phyloP scores from a whole-genome alignment of 2,797 vertebrate species.

The Fratercula arctica region DNA sequence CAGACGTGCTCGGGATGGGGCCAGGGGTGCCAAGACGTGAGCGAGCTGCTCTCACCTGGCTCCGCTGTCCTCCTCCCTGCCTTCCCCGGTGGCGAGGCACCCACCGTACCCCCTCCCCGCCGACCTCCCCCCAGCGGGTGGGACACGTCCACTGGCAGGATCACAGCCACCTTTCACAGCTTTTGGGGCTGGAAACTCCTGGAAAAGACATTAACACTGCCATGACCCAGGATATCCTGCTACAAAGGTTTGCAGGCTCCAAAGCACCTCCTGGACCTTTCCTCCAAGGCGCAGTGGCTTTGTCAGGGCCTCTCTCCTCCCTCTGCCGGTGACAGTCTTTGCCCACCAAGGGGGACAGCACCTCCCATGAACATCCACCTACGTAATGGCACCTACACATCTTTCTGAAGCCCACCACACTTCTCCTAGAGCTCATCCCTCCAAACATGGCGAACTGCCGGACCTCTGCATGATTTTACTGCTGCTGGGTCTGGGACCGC shows the following conservation, averaged over 20 bases:
- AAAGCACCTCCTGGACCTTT: no score
- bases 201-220: no score
- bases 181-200: not conserved
- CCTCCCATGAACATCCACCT: not conserved
- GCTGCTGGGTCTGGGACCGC: not conserved
- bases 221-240: no score
- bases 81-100: no score
- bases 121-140: fast-evolving
- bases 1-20: not conserved
- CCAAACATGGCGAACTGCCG: fast-evolving
- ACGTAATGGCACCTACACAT: not conserved
- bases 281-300: not conserved
- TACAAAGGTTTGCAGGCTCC: not conserved
- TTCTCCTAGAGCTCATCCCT: not conserved
- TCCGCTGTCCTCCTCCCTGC: not conserved
- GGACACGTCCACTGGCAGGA: not conserved
- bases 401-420: not conserved
- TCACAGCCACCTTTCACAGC: not conserved
- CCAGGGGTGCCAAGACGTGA: not conserved
- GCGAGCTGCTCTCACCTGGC: not conserved
- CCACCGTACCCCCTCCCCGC: fast-evolving
- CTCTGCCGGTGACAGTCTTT: not conserved
- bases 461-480: no score
- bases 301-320: not conserved
- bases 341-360: not conserved